Percentiles rank a stretch among this genome's conserved stretches.
These are phyloP conservation scores for Lampropteryx suffumata DNA, from an alignment of 2,888 invertebrate species.

Conservation along the genomic window DNA sequence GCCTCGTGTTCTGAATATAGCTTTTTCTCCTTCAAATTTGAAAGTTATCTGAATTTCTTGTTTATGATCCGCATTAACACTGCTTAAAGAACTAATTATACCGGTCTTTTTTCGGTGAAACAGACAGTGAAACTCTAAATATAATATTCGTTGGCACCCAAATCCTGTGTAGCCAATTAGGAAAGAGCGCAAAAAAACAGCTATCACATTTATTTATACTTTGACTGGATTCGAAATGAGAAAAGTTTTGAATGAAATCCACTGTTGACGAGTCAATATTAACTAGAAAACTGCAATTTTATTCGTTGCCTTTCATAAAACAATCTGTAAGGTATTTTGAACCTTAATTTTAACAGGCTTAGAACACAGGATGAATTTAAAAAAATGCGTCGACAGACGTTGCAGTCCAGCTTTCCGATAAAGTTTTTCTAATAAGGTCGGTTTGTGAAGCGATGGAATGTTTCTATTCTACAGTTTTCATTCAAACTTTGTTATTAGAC, in stretches of 20 bases:
- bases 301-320: constrained; percentile 19
- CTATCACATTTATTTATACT: constrained; percentile 40
- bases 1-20: constrained; percentile 33
- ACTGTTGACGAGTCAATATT: constrained; percentile 79
- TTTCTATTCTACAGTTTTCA: constrained; percentile 38
- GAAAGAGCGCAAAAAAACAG: constrained; percentile 7
- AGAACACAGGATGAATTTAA: constrained; percentile 14
- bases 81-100: no score
- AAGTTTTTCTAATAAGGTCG: constrained; percentile 75
- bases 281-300: constrained; percentile 64
- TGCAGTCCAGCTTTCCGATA: constrained; percentile 56
- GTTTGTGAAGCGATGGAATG: constrained; percentile 39
- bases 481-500: constrained; percentile 15
- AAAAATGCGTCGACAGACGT: constrained; percentile 16
- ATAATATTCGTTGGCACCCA: background rate
- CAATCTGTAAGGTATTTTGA: constrained; percentile 2
- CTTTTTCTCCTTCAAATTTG: constrained; percentile 14
- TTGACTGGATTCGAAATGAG: constrained; percentile 75
- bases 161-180: constrained; percentile 1
- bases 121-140: no score
- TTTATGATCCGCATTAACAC: background rate
- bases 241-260: constrained; percentile 77
- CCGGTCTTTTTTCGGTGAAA: no score
- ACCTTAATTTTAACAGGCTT: background rate
- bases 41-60: background rate